Evolutionary conservation across 2,113 vertebrate genomes (phyloP), one percentile per base, ranked within the genome.

Genomic region (Bambusicola thoracicus): DNA sequence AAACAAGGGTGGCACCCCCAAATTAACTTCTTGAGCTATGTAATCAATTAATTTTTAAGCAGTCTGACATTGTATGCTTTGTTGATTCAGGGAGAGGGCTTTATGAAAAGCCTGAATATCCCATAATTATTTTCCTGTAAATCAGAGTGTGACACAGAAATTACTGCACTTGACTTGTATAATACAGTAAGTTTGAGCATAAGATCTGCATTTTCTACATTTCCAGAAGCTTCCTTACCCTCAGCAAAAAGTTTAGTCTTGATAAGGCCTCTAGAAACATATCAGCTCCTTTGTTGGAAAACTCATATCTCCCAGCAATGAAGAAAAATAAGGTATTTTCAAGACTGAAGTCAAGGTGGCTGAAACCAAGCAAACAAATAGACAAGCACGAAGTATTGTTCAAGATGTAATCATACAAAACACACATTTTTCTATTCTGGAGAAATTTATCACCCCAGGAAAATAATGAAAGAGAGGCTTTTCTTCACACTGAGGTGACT

Each of bases 251-350:
- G 92, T 99, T 99, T 53, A 99, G 96, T 96, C 99, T 98, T 94
- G 99, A 99, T 88, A 99, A 98, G 5, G 99, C 98, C 93, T 99
- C 99, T 32, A 99, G 96, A 95, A 99, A 99, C 91, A 99, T 98
- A 94, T 99, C 99, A 8, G 99, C 99, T 91, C 99, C 99, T 94
- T 99, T 99, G 97, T 99, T 99, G 53, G 99, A 98, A 97, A 99
- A 99, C 84, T 99, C 99, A 0, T 99, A 99, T 63, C 99, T 98
- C 32, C 99, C 99, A 40, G 99, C 99, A 41, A 99, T 99, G 97
- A 99, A 99, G 96, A 99, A 98, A 96, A 98, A 99, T 25, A 99
- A 98, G 0, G 99, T 99, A 94, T 99, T 99, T 24, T 99, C 99
- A 82, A 99, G 98, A 96, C 97, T 98, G 87, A 99, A 99, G 95